phyloP scores from a whole-genome alignment of 2,113 vertebrate species.

The Paradoxurus hermaphroditus region DNA sequence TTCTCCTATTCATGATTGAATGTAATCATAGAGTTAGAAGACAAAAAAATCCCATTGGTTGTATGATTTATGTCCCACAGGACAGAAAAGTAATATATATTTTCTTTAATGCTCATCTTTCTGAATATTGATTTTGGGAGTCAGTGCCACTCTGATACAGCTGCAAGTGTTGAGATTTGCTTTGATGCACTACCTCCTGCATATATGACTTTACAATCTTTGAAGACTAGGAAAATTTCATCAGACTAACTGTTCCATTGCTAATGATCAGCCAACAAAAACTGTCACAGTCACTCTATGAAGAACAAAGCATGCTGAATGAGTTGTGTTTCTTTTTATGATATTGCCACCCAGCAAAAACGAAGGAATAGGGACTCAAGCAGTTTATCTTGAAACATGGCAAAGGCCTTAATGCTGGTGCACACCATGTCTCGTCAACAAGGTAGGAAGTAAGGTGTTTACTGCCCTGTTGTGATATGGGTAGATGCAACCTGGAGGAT shows the following conservation, averaged over 20 bases:
- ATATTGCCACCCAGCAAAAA: background rate
- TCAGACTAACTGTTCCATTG: background rate
- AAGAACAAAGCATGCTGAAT: background rate
- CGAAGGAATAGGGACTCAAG: background rate
- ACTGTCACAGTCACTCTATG: background rate
- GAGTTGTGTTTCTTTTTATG: background rate
- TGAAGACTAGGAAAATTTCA: conserved; percentile 13
- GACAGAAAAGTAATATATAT: background rate
- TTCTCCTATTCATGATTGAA: conserved; percentile 37
- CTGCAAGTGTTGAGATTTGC: background rate
- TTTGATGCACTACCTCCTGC: background rate
- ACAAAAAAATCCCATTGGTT: conserved; percentile 27
- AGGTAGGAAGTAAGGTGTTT: too few species aligned
- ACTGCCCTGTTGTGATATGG: too few species aligned
- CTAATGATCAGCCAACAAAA: background rate
- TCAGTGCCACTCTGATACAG: background rate
- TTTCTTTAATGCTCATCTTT: background rate
- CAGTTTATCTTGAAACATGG: background rate
- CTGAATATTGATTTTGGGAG: conserved; percentile 1
- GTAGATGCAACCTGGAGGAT: too few species aligned
- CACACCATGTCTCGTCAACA: background rate
- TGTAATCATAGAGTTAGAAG: conserved; percentile 36
- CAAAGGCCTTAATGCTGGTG: background rate
- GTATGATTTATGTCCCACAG: background rate
- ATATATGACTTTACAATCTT: background rate